These are phyloP conservation scores for Drosophila paucipuncta DNA, from an alignment of 2,888 invertebrate genomes.

Conservation along the genomic window DNA sequence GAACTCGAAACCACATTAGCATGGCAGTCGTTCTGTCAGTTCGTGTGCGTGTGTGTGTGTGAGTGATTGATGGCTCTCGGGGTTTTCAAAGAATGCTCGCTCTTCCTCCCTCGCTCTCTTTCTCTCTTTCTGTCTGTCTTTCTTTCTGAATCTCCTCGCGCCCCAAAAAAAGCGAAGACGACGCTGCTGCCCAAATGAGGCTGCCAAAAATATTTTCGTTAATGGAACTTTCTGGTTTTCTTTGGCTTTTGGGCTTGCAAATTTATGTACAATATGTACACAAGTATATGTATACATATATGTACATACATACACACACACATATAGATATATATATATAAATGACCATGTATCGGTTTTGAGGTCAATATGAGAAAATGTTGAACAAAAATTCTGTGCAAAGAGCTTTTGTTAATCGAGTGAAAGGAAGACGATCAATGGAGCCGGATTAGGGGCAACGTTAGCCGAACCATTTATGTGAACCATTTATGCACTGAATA, in stretches of 20 bases:
- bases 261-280: conserved; percentile 35
- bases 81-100: conserved; percentile 63
- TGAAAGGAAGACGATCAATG: conserved; percentile 53
- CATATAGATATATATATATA: background rate
- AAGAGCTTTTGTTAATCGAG: conserved; percentile 48
- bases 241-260: conserved; percentile 55
- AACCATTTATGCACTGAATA: conserved; percentile 4
- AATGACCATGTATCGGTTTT: conserved; percentile 33
- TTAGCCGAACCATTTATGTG: background rate
- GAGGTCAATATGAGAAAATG: conserved; percentile 57
- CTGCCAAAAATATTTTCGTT: conserved; percentile 69
- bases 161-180: conserved; percentile 38
- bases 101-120: conserved; percentile 5
- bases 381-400: conserved; percentile 42
- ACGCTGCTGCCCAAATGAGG: conserved; percentile 51
- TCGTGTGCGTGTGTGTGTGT: conserved; percentile 22
- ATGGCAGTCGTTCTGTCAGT: conserved; percentile 24
- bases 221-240: conserved; percentile 69
- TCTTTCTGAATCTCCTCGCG: conserved; percentile 31
- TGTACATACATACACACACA: background rate
- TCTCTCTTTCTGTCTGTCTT: conserved; percentile 5
- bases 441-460: conserved; percentile 33
- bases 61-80: conserved; percentile 60
- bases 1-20: conserved; percentile 60
- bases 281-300: conserved; percentile 3